phyloP scores from a whole-genome alignment of 2,113 vertebrate genomes.

The Podarcis raffonei region DNA sequence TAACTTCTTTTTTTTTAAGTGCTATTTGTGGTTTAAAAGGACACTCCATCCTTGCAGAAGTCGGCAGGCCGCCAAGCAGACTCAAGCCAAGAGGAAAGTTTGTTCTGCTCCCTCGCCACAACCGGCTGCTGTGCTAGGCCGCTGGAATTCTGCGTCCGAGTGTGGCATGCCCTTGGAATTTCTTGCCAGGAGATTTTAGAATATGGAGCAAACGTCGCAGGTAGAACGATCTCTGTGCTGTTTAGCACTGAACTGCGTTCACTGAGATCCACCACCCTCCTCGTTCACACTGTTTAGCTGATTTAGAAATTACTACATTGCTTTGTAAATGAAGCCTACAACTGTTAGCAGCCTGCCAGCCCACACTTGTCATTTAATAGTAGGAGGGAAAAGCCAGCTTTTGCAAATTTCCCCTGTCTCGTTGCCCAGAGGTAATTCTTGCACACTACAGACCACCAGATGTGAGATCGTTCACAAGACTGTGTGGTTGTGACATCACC shows the following conservation, averaged over 20 bases:
- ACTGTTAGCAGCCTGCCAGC: neutral
- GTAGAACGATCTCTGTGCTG: neutral
- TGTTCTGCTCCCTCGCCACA: too few relatives aligned
- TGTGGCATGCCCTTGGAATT: neutral
- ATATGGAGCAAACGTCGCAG: neutral
- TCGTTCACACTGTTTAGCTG: neutral
- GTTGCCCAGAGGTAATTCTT: neutral
- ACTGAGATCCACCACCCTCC: neutral
- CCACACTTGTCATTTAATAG: neutral
- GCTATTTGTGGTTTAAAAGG: slow-evolving; percentile 8
- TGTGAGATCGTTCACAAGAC: neutral
- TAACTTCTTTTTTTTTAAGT: neutral
- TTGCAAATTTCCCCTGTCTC: neutral
- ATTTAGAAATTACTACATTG: neutral
- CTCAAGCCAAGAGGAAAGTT: neutral
- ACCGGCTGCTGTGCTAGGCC: fast-evolving
- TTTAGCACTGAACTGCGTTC: neutral
- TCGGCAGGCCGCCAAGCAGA: neutral
- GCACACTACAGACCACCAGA: neutral
- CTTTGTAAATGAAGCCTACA: neutral
- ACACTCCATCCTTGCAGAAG: neutral
- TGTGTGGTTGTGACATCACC: neutral
- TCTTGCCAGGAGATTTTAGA: neutral
- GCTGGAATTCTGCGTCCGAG: neutral
- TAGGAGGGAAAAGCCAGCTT: neutral